These are phyloP conservation scores for Lampris megalopsis DNA, from an alignment of 2,113 vertebrate genomes.

Conservation along the genomic window DNA sequence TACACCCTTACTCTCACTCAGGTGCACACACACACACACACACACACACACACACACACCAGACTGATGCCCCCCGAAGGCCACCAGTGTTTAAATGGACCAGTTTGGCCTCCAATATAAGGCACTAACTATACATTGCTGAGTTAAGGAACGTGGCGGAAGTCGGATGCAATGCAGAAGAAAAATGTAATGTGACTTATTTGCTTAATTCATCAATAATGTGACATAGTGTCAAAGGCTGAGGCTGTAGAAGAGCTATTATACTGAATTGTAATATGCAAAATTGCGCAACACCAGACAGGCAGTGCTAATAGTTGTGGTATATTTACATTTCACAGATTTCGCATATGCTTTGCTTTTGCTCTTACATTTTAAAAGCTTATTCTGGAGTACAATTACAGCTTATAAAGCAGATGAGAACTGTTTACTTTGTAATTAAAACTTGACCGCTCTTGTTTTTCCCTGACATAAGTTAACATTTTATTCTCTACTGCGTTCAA, in stretches of 20 bases:
- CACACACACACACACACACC: neutral
- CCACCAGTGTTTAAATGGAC: neutral
- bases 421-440: neutral
- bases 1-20: neutral
- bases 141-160: neutral
- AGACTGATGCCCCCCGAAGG: neutral
- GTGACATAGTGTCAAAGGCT: neutral
- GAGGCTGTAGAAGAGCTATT: too few relatives aligned
- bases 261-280: too few relatives aligned
- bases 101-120: neutral
- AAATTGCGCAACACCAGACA: neutral
- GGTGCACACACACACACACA: neutral
- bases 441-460: neutral
- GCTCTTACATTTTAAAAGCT: neutral
- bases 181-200: too few relatives aligned
- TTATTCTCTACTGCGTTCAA: neutral
- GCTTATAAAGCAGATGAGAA: slow-evolving; percentile 3
- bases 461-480: neutral
- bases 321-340: neutral
- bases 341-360: too few relatives aligned
- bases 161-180: neutral
- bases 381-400: neutral
- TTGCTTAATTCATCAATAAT: neutral
- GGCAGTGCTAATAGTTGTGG: neutral
- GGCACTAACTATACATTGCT: too few relatives aligned